Percentiles rank a stretch among this genome's conserved stretches.
Evolutionary conservation across 2,113 vertebrate species (phyloP).

Genomic region (Sturnus vulgaris): DNA sequence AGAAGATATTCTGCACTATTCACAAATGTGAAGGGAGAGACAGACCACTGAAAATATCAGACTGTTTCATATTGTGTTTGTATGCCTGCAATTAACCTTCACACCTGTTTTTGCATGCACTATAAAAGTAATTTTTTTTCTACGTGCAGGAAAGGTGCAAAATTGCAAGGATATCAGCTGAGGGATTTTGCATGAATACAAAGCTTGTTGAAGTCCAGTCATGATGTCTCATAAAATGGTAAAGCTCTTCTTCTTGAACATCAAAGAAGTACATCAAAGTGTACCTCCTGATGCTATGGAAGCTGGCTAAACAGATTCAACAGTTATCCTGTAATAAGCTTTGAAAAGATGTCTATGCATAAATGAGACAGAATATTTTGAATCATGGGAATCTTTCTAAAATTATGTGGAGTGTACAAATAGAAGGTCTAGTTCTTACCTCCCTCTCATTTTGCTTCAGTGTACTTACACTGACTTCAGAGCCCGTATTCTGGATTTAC

Average conservation of each 20-base stretch:
- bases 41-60: not conserved
- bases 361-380: constrained; percentile 21
- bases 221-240: not conserved
- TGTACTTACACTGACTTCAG: not conserved
- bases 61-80: not conserved
- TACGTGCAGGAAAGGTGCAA: not conserved
- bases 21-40: not conserved
- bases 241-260: constrained; percentile 21
- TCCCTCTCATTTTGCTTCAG: not conserved
- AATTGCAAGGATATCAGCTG: not conserved
- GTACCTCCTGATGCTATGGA: not conserved
- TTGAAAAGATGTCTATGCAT: constrained; percentile 15
- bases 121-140: not conserved
- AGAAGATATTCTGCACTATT: not conserved
- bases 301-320: constrained; percentile 45
- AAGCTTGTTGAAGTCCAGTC: not conserved
- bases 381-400: not conserved
- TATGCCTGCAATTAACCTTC: not conserved
- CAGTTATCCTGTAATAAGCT: constrained; percentile 31
- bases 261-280: constrained; percentile 43
- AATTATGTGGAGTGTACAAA: not conserved
- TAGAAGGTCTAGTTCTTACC: not conserved
- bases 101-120: not conserved
- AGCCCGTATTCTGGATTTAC: not conserved
- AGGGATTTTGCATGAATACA: not conserved